Evolutionary conservation across 2,113 vertebrate species (phyloP), one percentile per base, ranked within the genome.

Genomic region (Archocentrus centrarchus): DNA sequence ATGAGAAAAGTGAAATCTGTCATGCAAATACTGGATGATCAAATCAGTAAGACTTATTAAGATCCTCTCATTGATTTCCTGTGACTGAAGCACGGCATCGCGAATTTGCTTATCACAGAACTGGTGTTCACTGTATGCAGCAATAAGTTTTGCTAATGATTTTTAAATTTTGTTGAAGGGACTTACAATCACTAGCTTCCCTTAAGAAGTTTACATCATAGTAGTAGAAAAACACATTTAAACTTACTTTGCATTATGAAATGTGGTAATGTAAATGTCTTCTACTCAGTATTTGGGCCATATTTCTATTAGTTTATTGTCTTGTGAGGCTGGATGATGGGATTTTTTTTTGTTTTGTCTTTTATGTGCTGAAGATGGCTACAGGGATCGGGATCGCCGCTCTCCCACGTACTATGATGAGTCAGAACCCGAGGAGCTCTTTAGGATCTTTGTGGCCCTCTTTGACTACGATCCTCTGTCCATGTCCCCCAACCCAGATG

Each of bases 401-500:
- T 98, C 98, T 55, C 97, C 98, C 3, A 97, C 97, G 0, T 95
- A 96, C 80, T 98, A 97, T 0, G 97, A 98, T 4, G 98, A 98
- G 75, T 98, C 97, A 0, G 97, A 99, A 92, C 95, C 97, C 0
- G 98, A 99, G 59, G 98, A 99, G 44, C 86, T 94, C 39, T 95
- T 96, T 0, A 96, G 97, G 58, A 97, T 98, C 86, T 99, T 99
- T 57, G 98, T 99, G 87, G 98, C 98, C 2, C 96, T 99, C 20
- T 99, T 99, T 70, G 98, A 99, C 94, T 99, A 99, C 0, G 98
- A 99, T 30, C 98, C 98, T 0, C 95, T 97, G 80, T 98, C 98
- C 2, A 99, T 99, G 98, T 99, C 98, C 79, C 98, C 98, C 0
- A 99, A 99, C 88, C 98, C 97, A 0, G 98, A 99, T 11, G 98